Conservation (phyloP, 1,140 invertebrate genomes). For the Nasonia vitripennis region DNA sequence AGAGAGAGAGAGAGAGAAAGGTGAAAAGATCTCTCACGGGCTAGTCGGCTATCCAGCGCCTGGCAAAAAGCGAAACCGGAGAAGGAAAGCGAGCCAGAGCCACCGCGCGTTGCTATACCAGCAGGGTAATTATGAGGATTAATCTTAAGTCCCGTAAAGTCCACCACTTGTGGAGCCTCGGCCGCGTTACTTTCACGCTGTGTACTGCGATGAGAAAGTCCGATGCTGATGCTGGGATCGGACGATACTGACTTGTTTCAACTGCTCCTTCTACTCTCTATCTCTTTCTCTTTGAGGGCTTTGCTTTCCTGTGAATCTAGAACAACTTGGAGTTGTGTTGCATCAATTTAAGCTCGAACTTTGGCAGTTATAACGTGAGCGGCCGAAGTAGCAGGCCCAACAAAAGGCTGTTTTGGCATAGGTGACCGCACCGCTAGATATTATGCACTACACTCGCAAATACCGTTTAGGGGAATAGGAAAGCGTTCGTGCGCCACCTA, state of each 20-base stretch:
- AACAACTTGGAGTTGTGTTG: too few species aligned
- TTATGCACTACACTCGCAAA: too few species aligned
- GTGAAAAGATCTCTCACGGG: conserved; percentile 36
- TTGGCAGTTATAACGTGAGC: too few species aligned
- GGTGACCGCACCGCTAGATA: too few species aligned
- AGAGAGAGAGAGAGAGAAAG: conserved; percentile 3
- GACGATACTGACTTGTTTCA: neutral
- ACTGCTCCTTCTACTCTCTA: too few species aligned
- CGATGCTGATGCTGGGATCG: neutral
- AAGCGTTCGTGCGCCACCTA: too few species aligned
- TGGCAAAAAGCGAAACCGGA: conserved; percentile 55
- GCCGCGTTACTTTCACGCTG: conserved; percentile 30
- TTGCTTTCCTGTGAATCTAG: too few species aligned
- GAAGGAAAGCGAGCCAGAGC: conserved; percentile 40
- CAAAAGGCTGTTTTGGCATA: too few species aligned
- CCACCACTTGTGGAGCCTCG: conserved; percentile 72
- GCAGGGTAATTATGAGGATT: conserved; percentile 73
- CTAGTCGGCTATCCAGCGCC: neutral
- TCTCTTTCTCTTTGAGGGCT: too few species aligned
- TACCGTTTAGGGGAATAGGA: too few species aligned
- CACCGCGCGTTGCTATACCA: conserved; percentile 28
- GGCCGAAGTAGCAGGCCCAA: too few species aligned
- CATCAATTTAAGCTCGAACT: too few species aligned
- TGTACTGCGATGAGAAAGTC: neutral
- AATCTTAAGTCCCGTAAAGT: conserved; percentile 74